A percentile compares a stretch with the other conserved stretches of the same genome.
Conservation (phyloP, 2,888 invertebrate genomes). For the Aphidoletes aphidimyza region DNA sequence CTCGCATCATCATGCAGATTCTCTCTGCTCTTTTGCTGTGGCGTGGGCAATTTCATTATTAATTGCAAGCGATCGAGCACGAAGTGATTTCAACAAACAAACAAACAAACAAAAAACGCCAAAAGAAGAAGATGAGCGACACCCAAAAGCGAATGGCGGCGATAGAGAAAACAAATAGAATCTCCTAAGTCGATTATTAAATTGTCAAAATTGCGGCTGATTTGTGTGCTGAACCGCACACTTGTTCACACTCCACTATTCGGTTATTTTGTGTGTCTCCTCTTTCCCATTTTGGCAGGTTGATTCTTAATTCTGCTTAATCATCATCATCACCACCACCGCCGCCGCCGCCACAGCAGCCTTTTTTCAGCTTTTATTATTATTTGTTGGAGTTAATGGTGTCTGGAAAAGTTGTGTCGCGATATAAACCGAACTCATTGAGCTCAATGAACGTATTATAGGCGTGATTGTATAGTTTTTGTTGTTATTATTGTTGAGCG, state of each 20-base stretch:
- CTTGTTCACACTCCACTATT: not conserved
- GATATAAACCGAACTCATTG: not conserved
- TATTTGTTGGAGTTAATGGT: not conserved
- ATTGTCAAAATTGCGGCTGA: conserved; percentile 44
- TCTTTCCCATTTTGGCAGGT: not conserved
- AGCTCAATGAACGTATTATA: conserved; percentile 34
- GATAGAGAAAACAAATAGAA: not conserved
- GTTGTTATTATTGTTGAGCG: not conserved
- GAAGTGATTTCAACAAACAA: too few species aligned
- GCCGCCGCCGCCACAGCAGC: not conserved
- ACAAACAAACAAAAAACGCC: too few species aligned
- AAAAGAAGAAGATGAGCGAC: not conserved
- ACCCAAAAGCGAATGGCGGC: not conserved
- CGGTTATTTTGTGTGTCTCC: not conserved
- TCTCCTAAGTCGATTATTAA: conserved; percentile 38
- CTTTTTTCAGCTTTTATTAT: not conserved
- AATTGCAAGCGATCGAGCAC: not conserved
- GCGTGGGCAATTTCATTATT: conserved; percentile 31
- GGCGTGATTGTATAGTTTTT: not conserved
- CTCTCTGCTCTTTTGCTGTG: not conserved
- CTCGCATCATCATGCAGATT: not conserved
- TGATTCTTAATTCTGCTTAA: not conserved
- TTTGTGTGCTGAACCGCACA: not conserved
- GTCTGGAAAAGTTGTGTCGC: conserved; percentile 24
- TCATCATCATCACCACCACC: not conserved